Conservation (phyloP, 2,113 vertebrate species). For the Neolamprologus falcicula region DNA sequence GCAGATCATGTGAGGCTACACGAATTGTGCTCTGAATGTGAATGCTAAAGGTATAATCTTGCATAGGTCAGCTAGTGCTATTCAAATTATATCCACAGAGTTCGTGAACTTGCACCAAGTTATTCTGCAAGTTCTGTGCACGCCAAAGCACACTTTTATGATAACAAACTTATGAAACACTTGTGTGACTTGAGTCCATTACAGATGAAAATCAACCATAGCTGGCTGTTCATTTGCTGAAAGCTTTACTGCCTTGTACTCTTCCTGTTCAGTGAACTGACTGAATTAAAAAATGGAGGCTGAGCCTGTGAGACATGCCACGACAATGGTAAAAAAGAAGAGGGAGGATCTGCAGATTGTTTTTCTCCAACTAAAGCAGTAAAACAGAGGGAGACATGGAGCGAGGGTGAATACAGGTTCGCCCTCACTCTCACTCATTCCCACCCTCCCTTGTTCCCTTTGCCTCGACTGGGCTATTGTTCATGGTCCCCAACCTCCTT, state of each 20-base stretch:
- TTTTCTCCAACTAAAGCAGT: slow-evolving; percentile 30
- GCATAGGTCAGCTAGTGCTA: background rate
- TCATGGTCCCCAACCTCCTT: slow-evolving; percentile 15
- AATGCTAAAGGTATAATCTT: slow-evolving; percentile 22
- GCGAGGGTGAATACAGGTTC: slow-evolving; percentile 48
- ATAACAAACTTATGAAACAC: background rate
- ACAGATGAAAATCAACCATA: background rate
- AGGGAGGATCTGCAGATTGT: slow-evolving; percentile 15
- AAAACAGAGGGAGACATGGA: slow-evolving; percentile 43
- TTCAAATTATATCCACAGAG: background rate
- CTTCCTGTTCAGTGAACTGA: slow-evolving; percentile 15
- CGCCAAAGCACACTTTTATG: background rate
- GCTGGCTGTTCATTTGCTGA: background rate
- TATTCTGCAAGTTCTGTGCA: background rate
- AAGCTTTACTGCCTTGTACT: background rate
- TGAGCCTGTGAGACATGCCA: background rate
- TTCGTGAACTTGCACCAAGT: background rate
- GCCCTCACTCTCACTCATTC: slow-evolving; percentile 16
- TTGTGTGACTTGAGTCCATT: background rate
- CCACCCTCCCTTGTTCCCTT: slow-evolving; percentile 29
- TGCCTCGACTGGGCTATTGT: slow-evolving; percentile 60
- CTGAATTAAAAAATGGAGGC: slow-evolving; percentile 8
- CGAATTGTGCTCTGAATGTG: background rate
- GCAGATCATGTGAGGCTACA: slow-evolving; percentile 36
- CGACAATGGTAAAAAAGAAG: slow-evolving; percentile 1